Percentiles rank a stretch among this genome's conserved stretches.
Evolutionary conservation across 2,797 vertebrate species (phyloP).

Genomic region (Scyliorhinus canicula): DNA sequence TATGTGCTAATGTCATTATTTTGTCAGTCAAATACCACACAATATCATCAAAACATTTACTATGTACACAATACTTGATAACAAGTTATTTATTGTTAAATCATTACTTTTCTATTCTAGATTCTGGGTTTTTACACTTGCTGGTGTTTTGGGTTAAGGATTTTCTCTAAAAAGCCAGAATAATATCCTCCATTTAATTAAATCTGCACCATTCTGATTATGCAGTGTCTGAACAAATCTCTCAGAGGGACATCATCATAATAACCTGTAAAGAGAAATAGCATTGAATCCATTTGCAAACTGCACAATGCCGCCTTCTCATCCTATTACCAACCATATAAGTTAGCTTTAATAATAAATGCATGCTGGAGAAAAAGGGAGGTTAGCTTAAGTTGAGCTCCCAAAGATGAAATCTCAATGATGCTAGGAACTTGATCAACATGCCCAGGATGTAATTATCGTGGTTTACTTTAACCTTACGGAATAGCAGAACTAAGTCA

Average conservation of each 20-base stretch:
- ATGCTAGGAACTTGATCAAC: background rate
- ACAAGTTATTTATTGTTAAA: background rate
- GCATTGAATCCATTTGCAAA: background rate
- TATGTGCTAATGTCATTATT: background rate
- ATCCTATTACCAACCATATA: background rate
- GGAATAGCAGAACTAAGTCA: background rate
- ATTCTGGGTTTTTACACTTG: background rate
- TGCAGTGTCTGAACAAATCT: background rate
- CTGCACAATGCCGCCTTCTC: background rate
- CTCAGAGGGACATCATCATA: background rate
- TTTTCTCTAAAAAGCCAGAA: background rate
- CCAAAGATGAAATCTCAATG: background rate
- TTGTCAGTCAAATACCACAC: background rate
- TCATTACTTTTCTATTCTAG: background rate
- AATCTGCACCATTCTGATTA: background rate
- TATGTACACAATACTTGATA: background rate
- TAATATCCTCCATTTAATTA: background rate
- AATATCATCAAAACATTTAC: background rate
- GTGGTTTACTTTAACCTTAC: background rate
- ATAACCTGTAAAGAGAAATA: background rate
- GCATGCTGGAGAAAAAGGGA: background rate
- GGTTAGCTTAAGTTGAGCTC: background rate
- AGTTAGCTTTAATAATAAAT: slow-evolving; percentile 6
- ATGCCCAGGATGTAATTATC: background rate
- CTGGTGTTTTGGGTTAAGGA: background rate